These are phyloP conservation scores for Magallana gigas DNA, from an alignment of 1,140 invertebrate genomes.

Conservation along the genomic window DNA sequence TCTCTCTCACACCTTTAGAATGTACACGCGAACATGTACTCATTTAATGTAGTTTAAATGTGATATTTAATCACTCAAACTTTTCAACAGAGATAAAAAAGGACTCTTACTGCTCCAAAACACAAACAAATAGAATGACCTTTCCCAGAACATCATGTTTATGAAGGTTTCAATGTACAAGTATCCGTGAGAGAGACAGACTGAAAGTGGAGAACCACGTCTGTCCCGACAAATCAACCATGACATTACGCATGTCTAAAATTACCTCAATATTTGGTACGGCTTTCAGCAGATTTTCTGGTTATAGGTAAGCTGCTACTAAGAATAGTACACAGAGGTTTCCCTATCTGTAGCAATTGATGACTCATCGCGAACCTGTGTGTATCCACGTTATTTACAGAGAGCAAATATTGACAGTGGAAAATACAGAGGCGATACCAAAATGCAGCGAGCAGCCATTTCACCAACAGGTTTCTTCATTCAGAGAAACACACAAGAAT, in stretches of 20 bases:
- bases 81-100: too few relatives aligned
- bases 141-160: too few relatives aligned
- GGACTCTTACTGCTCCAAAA: too few relatives aligned
- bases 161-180: too few relatives aligned
- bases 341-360: constrained; percentile 22
- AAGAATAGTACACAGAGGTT: neutral
- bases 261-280: neutral
- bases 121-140: too few relatives aligned
- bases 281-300: constrained; percentile 16
- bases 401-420: constrained; percentile 31
- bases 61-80: too few relatives aligned
- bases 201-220: neutral
- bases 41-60: too few relatives aligned
- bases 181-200: neutral
- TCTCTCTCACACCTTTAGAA: too few relatives aligned
- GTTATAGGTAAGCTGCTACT: constrained; percentile 13
- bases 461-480: neutral
- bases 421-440: neutral
- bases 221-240: neutral
- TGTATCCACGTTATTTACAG: constrained; percentile 2
- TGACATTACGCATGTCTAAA: neutral
- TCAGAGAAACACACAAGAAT: constrained; percentile 7
- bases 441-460: neutral
- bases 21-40: too few relatives aligned
- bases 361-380: neutral